Evolutionary conservation across 1,140 invertebrate species (phyloP), one percentile per base, ranked within the genome.

Genomic region (Zaprionus ornatus): DNA sequence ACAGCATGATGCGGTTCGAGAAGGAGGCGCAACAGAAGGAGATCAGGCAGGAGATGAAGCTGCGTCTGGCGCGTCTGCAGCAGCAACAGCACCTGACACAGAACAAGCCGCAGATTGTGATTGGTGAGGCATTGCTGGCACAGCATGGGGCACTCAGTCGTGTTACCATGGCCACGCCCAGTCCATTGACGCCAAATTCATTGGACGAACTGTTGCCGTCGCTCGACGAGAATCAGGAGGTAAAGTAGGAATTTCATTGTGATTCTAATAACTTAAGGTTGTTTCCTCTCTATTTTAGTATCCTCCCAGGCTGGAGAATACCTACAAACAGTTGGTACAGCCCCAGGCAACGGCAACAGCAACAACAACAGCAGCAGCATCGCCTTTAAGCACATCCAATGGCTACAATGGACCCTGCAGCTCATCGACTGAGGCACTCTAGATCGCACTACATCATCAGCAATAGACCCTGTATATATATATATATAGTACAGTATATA

Each of bases 1-100:
- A 96, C 93, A 96, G 96, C 85, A 94, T 95, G 66, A 94, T 95
- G 85, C 94, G 95, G 45, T 96, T 96, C 91, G 96, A 97, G 83
- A 94, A 95, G 76, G 96, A 97, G 82, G 93, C 95, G 29, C 96
- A 96, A 82, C 95, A 96, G 75, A 96, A 96, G 82, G 96, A 97
- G 80, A 95, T 95, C 76, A 93, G 96, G 48, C 93, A 95, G 69
- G 95, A 95, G 82, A 94, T 96, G 93, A 95, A 96, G 90, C 94
- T 96, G 81, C 94, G 95, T n/a, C 92, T 96, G 64, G 94, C 95
- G 45, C 95, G 95, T 72, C 75, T 95, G 54, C 94, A 95, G 78
- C 90, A 91, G 68, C 86, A 91, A 50, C 91, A 92, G 69, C 86
- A 91, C 62, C 75, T 91, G 27, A 88, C 77, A 1, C 87, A 92